Evolutionary conservation across 2,797 vertebrate species (phyloP), one percentile per base, ranked within the genome.

Genomic region (Peromyscus aztecus): DNA sequence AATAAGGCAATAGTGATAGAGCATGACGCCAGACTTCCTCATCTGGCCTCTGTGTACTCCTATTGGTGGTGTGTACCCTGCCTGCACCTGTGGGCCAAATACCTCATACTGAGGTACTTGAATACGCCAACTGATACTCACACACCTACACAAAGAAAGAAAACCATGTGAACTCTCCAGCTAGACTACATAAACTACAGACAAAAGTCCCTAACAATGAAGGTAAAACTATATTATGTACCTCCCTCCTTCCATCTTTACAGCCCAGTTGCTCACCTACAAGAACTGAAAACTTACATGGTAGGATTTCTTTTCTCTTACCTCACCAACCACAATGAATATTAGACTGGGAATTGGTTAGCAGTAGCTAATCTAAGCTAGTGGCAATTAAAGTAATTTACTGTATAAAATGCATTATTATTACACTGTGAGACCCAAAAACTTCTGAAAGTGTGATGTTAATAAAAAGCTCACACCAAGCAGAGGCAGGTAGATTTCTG

Each of bases 361-460:
- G 63, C 49, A 80, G 11, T 40, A 94, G 49, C 10, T 81, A 91
- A 88, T 76, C 69, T 91, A 92, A 21, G 31, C 21, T 80, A 84
- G 90, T 40, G 31, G 37, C 27, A 71, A 81, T 89, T n/a, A 91
- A 94, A 86, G 59, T 88, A 94, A 85, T 61, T 90, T 94, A 87
- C 9, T 16, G 7, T 87, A 91, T 29, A 34, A 94, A 89, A 84
- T 17, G 88, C 19, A 69, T 14, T 89, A 69, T 14, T 89, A 92
- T 82, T 49, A 95, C 12, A 84, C 8, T 11, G 0, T 76, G 81
- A 92, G 69, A 67, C 49, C 29, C 59, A 4, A 92, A 93, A 94
- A 16, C 80, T 95, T 46, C 85, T 73, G 17, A 83, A 93, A 84
- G 89, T 78, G 12, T 93, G 73, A 86, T n/a, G 77, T 43, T 87